phyloP scores from a whole-genome alignment of 2,888 invertebrate species.

The Caenorhabditis angaria region DNA sequence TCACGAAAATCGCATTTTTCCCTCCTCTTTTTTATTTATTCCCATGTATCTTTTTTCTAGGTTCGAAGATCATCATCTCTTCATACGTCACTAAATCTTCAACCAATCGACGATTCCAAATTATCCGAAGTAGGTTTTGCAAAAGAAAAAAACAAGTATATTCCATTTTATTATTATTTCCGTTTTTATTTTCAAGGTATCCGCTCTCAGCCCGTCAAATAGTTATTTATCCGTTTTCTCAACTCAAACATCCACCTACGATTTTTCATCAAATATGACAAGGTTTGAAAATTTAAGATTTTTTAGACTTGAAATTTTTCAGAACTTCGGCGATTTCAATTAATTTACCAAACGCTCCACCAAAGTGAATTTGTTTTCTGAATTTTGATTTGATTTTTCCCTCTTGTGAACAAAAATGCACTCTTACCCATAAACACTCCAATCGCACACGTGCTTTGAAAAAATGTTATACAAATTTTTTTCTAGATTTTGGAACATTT shows the following conservation, averaged over 20 bases:
- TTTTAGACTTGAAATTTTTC: too few species aligned
- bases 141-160: not conserved
- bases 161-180: not conserved
- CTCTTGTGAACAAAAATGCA: too few species aligned
- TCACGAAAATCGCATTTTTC: not conserved
- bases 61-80: slow-evolving; percentile 45
- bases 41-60: slow-evolving; percentile 26
- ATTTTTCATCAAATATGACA: slow-evolving; percentile 21
- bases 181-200: slow-evolving; percentile 15
- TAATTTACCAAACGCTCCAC: not conserved
- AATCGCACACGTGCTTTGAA: too few species aligned
- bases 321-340: too few species aligned
- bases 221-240: slow-evolving; percentile 33
- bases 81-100: slow-evolving; percentile 18
- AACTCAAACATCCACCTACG: not conserved
- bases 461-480: too few species aligned
- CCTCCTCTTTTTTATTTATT: not conserved
- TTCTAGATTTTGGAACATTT: too few species aligned
- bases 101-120: slow-evolving; percentile 41
- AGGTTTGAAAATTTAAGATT: too few species aligned
- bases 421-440: too few species aligned
- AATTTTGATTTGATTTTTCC: too few species aligned
- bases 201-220: slow-evolving; percentile 34
- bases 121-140: slow-evolving; percentile 23
- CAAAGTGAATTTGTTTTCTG: not conserved